Base-by-base conservation (phyloP, 2,888 invertebrate species). In the Poecilobothrus nobilitatus region DNA sequence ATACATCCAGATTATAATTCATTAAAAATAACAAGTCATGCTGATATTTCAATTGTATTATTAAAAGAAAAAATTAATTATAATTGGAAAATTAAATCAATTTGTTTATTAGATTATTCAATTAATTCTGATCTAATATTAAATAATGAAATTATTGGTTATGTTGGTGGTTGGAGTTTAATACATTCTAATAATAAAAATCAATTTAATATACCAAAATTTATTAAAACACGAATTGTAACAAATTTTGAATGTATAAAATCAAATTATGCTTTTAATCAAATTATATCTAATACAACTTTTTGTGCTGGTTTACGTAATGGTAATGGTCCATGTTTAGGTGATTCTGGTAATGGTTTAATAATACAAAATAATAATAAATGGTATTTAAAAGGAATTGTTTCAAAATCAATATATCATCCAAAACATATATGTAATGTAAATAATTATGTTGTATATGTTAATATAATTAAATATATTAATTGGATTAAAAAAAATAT, bases 81-180 rank as follows among this genome's bases (percentile, higher is more conserved):
- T 53, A 53, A 12, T 18, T 6, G 6, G 6, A 15, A n/a, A 53
- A 53, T 53, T 53, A 8, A 15, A 18, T 18, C 53, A n/a, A 15
- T n/a, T 18, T 53, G 53, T n/a, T 53, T 53, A 53, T 53, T 9
- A 15, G 9, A 21, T 22, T 10, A 21, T 12, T 63, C 2, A 22
- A 70, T 73, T 7, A 53, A n/a, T 53, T 6, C 15, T 12, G 18
- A 53, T 53, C 22, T 53, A 6, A 70, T 83, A 8, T 18, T 15
- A 18, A 53, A 53, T 53, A 6, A 18, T 12, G 15, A 53, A 12
- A 5, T 12, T 12, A 53, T 18, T 18, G 53, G 53, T 4, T 53
- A 18, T 53, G 82, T 86, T 5, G 84, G 85, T 6, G 86, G 86
- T 21, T 87, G 87, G 86, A 86, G 80, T 7, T 75, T 74, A n/a